These are phyloP conservation scores for Pontoporia blainvillei DNA, from an alignment of 2,113 vertebrate genomes.

Conservation along the genomic window DNA sequence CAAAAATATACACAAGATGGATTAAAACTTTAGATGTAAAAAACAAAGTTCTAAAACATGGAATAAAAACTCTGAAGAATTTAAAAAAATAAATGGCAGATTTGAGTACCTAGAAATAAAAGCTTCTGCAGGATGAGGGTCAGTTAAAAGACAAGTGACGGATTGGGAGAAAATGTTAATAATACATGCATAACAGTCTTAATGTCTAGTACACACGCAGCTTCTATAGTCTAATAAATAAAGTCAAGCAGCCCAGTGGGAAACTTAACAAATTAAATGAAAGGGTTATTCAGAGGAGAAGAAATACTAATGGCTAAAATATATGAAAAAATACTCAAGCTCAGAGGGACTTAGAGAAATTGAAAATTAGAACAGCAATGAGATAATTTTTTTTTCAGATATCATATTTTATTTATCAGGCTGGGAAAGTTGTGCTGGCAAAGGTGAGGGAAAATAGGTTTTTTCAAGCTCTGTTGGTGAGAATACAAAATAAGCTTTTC, in stretches of 20 bases:
- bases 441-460: not conserved
- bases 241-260: not conserved
- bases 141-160: not conserved
- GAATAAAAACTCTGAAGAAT: not conserved
- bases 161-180: not conserved
- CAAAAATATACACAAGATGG: not conserved
- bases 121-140: not conserved
- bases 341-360: not conserved
- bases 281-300: not conserved
- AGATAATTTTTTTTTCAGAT: not conserved
- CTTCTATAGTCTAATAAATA: not conserved
- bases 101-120: not conserved
- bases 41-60: constrained; percentile 8
- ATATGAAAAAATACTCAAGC: not conserved
- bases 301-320: not conserved
- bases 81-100: not conserved
- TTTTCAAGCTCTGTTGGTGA: not conserved
- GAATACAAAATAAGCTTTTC: not conserved
- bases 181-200: not conserved
- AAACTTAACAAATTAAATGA: not conserved
- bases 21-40: not conserved
- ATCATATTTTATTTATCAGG: not conserved
- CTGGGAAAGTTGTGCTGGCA: not conserved
- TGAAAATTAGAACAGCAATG: not conserved
- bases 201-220: not conserved